Evolutionary conservation across 2,888 invertebrate species (phyloP).

Genomic region (Ommatoiulus sabulosus): DNA sequence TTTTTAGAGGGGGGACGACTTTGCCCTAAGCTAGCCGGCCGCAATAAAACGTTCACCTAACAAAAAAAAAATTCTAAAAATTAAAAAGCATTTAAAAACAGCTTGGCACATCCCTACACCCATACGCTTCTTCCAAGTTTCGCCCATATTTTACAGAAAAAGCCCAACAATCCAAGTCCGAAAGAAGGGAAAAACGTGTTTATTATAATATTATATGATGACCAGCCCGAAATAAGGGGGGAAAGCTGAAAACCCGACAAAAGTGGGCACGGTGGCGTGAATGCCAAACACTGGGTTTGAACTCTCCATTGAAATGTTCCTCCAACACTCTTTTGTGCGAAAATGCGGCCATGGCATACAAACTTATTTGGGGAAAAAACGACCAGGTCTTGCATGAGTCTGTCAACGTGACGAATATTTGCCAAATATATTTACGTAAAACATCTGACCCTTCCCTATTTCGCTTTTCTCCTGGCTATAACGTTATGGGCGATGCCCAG

Average conservation of each 20-base stretch:
- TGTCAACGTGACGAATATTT: neutral
- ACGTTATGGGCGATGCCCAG: no score
- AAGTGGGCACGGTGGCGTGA: neutral
- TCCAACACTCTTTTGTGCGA: neutral
- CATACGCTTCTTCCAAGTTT: neutral
- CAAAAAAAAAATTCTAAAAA: neutral
- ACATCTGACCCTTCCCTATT: no score
- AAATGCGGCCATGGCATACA: slow-evolving; percentile 34
- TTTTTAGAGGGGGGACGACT: neutral
- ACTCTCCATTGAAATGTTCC: slow-evolving; percentile 4
- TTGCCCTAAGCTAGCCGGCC: neutral
- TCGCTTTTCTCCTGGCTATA: no score
- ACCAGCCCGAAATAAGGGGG: slow-evolving; percentile 22
- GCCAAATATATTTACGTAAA: no score
- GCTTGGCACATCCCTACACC: slow-evolving; percentile 25
- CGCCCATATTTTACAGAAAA: slow-evolving; percentile 11
- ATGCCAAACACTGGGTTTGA: neutral
- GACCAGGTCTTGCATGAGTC: slow-evolving; percentile 10
- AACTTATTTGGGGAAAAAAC: neutral
- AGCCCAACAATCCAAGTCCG: neutral
- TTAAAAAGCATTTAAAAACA: slow-evolving; percentile 26
- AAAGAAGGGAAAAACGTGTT: slow-evolving; percentile 17
- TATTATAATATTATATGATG: neutral
- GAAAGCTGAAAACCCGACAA: neutral
- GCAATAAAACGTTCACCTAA: neutral